Percentiles rank a stretch among this genome's conserved stretches.
phyloP scores from a whole-genome alignment of 2,888 invertebrate species.

The Drosophila austrosaltans region DNA sequence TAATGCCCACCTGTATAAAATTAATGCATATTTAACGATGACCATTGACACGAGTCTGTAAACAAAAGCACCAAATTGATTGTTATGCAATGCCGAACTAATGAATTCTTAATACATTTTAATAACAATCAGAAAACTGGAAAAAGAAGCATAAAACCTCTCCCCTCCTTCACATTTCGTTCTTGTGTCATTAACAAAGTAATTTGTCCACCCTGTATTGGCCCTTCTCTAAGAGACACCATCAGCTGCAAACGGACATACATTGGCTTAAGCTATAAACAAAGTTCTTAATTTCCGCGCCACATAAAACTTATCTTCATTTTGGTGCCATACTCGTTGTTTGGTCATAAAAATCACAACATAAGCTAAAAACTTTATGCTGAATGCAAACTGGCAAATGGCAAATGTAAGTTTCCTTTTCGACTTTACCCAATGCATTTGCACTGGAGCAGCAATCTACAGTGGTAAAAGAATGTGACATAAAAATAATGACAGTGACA shows the following conservation, averaged over 20 bases:
- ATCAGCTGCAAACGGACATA: slow-evolving; percentile 44
- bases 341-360: slow-evolving; percentile 75
- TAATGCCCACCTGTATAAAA: slow-evolving; percentile 56
- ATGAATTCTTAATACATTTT: slow-evolving; percentile 74
- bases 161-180: neutral
- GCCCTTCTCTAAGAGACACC: neutral
- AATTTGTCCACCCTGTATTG: slow-evolving; percentile 31
- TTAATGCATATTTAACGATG: slow-evolving; percentile 70
- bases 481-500: neutral
- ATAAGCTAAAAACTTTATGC: slow-evolving; percentile 78
- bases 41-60: slow-evolving; percentile 33
- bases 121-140: slow-evolving; percentile 46
- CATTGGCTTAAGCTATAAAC: slow-evolving; percentile 58
- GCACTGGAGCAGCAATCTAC: slow-evolving; percentile 16
- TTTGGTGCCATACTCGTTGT: slow-evolving; percentile 43
- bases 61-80: slow-evolving; percentile 14
- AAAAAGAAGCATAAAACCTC: slow-evolving; percentile 17
- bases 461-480: slow-evolving; percentile 1
- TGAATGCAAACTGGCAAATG: slow-evolving; percentile 76
- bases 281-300: slow-evolving; percentile 79
- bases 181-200: slow-evolving; percentile 47
- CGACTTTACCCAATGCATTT: slow-evolving; percentile 68
- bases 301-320: slow-evolving; percentile 79
- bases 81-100: slow-evolving; percentile 41
- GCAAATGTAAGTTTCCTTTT: slow-evolving; percentile 67